Conservation (phyloP, 2,888 invertebrate species). For the Cartodere bifasciata region DNA sequence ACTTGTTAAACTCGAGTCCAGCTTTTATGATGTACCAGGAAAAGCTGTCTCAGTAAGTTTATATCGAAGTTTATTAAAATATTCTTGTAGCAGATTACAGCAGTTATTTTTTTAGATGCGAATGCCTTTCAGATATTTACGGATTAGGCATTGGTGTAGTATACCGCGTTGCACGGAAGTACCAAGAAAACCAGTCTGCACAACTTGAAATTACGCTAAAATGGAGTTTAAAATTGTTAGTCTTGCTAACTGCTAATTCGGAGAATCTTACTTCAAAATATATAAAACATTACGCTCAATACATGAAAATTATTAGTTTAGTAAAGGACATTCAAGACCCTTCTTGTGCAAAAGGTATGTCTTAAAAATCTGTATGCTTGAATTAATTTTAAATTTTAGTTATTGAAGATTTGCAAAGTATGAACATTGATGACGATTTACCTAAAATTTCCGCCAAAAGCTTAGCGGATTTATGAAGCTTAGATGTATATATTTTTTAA, state of each 20-base stretch:
- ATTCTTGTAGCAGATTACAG: slow-evolving; percentile 5
- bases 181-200: slow-evolving; percentile 11
- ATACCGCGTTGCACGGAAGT: slow-evolving; percentile 16
- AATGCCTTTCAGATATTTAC: slow-evolving; percentile 22
- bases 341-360: no score
- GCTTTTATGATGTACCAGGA: slow-evolving; percentile 18
- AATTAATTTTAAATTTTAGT: no score
- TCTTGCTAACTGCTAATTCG: slow-evolving; percentile 1
- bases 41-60: slow-evolving; percentile 15
- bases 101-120: slow-evolving; percentile 22
- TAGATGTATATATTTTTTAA: no score
- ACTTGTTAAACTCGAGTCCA: slow-evolving; percentile 18
- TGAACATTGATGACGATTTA: no score
- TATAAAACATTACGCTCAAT: no score
- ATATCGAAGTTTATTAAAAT: slow-evolving; percentile 3
- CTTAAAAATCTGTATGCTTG: no score
- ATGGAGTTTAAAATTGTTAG: not conserved
- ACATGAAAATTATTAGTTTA: no score
- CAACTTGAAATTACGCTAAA: not conserved
- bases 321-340: no score
- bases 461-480: no score
- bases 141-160: slow-evolving; percentile 20
- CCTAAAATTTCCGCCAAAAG: no score
- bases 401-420: no score
- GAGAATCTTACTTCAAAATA: no score